Percentiles rank a stretch among this genome's conserved stretches.
Conservation (phyloP, 1,140 invertebrate genomes). For the Trachymyrmex cornetzi region DNA sequence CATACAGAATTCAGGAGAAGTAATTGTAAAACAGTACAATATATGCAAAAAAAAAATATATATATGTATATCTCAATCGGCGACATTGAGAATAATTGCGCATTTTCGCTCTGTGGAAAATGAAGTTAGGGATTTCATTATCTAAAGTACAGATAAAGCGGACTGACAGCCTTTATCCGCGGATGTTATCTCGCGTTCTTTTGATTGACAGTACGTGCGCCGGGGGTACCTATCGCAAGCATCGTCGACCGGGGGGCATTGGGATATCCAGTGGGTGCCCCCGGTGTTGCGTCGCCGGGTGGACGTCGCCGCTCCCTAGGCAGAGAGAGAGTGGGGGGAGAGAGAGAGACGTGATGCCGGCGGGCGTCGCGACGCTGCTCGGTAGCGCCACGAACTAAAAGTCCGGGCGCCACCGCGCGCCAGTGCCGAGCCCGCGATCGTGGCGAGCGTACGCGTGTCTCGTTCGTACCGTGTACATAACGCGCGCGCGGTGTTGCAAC, state of each 20-base stretch:
- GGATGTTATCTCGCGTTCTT: conserved; percentile 62
- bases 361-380: conserved; percentile 85
- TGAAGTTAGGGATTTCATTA: conserved; percentile 64
- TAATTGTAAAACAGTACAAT: background rate
- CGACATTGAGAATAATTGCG: conserved; percentile 36
- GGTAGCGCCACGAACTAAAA: conserved; percentile 85
- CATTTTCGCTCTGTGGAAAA: conserved; percentile 47
- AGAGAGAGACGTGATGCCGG: background rate
- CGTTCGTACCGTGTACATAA: conserved; percentile 49
- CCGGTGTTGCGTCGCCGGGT: conserved; percentile 34
- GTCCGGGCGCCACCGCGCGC: conserved; percentile 81
- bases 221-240: conserved; percentile 37
- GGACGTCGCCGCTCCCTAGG: conserved; percentile 38
- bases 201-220: conserved; percentile 62
- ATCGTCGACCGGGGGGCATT: conserved; percentile 31
- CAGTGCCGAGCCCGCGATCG: conserved; percentile 86
- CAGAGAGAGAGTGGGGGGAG: background rate
- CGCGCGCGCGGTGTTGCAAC: conserved; percentile 15
- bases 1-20: background rate
- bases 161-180: conserved; percentile 58
- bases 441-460: conserved; percentile 84
- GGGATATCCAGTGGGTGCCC: conserved; percentile 16
- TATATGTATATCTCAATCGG: background rate
- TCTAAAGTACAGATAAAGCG: conserved; percentile 53
- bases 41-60: background rate